phyloP scores from a whole-genome alignment of 2,888 invertebrate genomes.

The Aradus depressus region DNA sequence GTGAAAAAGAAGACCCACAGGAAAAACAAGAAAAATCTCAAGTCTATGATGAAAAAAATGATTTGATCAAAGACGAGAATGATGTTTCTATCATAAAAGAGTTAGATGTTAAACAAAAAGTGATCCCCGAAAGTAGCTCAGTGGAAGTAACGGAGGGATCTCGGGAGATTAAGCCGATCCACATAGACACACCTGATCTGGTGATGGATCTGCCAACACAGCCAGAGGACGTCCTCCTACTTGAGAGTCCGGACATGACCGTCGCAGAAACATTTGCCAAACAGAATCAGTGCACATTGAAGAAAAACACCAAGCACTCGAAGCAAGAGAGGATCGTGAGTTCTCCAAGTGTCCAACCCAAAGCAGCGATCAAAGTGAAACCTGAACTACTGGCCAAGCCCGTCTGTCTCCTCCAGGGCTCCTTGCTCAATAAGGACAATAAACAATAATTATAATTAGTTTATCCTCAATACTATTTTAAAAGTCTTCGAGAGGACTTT shows the following conservation, averaged over 20 bases:
- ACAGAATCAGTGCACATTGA: slow-evolving; percentile 65
- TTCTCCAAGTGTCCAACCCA: slow-evolving; percentile 33
- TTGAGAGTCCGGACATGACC: slow-evolving; percentile 54
- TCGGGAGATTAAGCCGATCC: slow-evolving; percentile 42
- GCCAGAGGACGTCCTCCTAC: slow-evolving; percentile 35
- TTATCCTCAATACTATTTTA: too few species aligned
- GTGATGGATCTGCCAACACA: slow-evolving; percentile 68
- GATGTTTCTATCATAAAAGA: too few species aligned
- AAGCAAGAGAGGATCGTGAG: slow-evolving; percentile 19
- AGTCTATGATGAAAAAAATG: too few species aligned
- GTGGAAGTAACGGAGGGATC: slow-evolving; percentile 28
- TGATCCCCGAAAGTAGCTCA: neutral
- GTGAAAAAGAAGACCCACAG: too few species aligned
- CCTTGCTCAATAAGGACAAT: too few species aligned
- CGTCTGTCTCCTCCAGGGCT: slow-evolving; percentile 19
- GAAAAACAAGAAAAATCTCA: too few species aligned
- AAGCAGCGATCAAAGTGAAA: slow-evolving; percentile 67
- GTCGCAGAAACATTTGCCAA: slow-evolving; percentile 68
- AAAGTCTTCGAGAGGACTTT: too few species aligned
- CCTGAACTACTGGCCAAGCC: slow-evolving; percentile 67
- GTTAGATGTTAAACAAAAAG: too few species aligned
- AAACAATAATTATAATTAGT: too few species aligned
- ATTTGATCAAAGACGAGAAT: too few species aligned
- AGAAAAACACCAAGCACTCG: slow-evolving; percentile 49
- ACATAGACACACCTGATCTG: slow-evolving; percentile 68